Evolutionary conservation across 1,140 invertebrate genomes (phyloP).

Genomic region (Panulirus ornatus): DNA sequence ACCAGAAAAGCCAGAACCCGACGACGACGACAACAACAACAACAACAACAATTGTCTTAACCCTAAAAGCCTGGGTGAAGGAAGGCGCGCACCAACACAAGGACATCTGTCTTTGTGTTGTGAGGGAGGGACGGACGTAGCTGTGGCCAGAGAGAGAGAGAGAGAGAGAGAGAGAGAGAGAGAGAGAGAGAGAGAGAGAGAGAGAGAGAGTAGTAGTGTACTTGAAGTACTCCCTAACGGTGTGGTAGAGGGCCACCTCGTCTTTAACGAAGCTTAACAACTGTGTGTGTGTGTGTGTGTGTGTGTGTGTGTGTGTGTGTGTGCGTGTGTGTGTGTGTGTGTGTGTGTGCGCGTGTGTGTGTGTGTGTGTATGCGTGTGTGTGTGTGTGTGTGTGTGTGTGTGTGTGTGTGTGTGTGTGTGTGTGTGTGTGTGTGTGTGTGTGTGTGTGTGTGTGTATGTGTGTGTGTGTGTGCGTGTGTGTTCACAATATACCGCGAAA

Average conservation of each 20-base stretch:
- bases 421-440: neutral
- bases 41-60: no score
- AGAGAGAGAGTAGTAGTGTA: neutral
- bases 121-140: no score
- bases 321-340: constrained; percentile 49
- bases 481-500: no score
- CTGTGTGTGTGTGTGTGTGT: constrained; percentile 35
- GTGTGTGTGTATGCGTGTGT: constrained; percentile 49
- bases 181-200: neutral
- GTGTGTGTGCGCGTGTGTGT: constrained; percentile 47
- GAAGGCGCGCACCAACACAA: no score
- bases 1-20: no score
- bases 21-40: no score
- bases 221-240: no score
- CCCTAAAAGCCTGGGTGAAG: no score
- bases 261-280: no score
- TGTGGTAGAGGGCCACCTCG: no score
- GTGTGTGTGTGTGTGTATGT: neutral
- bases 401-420: constrained; percentile 3
- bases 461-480: neutral
- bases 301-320: constrained; percentile 49
- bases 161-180: neutral
- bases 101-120: no score
- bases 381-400: constrained; percentile 32
- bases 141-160: neutral